Evolutionary conservation across 2,888 invertebrate genomes (phyloP), one percentile per base, ranked within the genome.

Genomic region (Geophilus truncorum): DNA sequence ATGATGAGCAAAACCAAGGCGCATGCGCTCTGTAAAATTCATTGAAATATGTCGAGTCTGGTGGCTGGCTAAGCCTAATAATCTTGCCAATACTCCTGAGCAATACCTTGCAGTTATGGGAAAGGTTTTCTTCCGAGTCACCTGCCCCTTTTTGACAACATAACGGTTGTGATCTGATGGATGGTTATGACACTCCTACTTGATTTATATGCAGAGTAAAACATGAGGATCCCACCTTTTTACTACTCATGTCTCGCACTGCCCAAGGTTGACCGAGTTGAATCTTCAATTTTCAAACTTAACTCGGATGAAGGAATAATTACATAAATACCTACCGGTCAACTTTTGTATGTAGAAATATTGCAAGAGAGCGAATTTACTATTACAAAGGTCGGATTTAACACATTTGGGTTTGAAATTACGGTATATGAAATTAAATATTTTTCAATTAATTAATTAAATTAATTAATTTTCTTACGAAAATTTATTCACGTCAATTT

Each of bases 121-220:
- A 10, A 23, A 12, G 70, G 45, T 45, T 70, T 70, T 25, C 28
- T 70, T 25, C 1, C 7, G 23, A 62, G 28, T 70, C 70, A 70
- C 70, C 70, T 70, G 70, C n/a, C 70, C n/a, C 28, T 9, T 10
- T 70, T 70, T 70, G 70, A 70, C 70, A 70, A 70, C 51, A 51
- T 51, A 51, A 51, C 51, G 70, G 70, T 28, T 70, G 70, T n/a
- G 9, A 5, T 70, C 70, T 70, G 70, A 70, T 70, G 70, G 70
- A 70, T 70, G 70, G 28, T 28, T 70, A 70, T 28, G 70, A 28
- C 28, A 70, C 70, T 70, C 70, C 28, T 28, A 10, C 28, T 70
- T 70, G 70, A 70, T 70, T 70, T 70, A 70, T 70, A 70, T 70
- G 70, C 70, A 70, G 25, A 70, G 70, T 51, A 28, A 70, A 70